Base-by-base conservation (phyloP, 2,888 invertebrate species). In the Nudaria mundana region DNA sequence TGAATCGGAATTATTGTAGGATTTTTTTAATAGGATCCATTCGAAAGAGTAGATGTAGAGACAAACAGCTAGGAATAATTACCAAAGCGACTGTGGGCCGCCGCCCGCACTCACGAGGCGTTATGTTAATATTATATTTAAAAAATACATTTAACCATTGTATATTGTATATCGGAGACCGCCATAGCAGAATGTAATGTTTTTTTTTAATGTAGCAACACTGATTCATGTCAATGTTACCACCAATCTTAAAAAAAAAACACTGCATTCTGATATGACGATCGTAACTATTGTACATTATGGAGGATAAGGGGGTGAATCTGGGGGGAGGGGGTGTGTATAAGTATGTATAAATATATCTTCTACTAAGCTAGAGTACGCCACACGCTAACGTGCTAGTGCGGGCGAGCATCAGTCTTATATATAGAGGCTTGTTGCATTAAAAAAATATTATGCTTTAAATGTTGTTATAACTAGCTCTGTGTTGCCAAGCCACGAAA, bases 151-250 rank as follows among this genome's bases (percentile, higher is more conserved):
- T 59, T 51, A 62, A 62, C 63, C 63, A 49, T 62, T 86, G 84
- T 81, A 79, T 83, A 76, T 75, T 76, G 76, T 81, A 86, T 83
- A 85, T 79, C 84, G 82, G 87, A 73, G 76, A 67, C 64, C 52
- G 10, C 1, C 22, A 37, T 37, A 16, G 51, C 75, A 85, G 71
- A 85, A 58, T 71, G 71, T 67, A 48, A 25, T 74, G 71, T 82
- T 68, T 11, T 47, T 44, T 33, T 16, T 11, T 6, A 7, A 14
- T 24, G 14, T 39, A 23, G 18, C 39, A 34, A 39, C 30, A 18
- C 7, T 39, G 18, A 24, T 1, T 12, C 4, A 26, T n/a, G 22
- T 30, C 14, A 24, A 7, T 18, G 12, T 24, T 34, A 18, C 34
- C 39, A 39, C 12, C 4, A 3, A 11, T 3, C 3, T 12, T 22